Base-by-base conservation (phyloP, 2,113 vertebrate genomes). In the Saccopteryx leptura region DNA sequence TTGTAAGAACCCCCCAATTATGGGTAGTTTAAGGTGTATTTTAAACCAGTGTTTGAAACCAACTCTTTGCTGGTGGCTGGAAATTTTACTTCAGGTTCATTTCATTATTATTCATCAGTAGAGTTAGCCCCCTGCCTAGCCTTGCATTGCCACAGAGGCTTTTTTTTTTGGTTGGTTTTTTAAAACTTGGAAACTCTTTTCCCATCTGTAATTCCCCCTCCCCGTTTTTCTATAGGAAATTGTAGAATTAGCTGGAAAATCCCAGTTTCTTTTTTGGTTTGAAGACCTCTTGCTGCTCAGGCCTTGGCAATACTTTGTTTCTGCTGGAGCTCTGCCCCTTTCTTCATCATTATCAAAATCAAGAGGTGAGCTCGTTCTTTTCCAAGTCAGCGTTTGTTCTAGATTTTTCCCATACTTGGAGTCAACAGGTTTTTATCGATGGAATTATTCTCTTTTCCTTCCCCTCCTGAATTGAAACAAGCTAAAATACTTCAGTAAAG, bases 1-100 rank as follows among this genome's bases (percentile, higher is more conserved):
- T 72, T 90, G 7, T 69, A 95, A 89, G 28, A 46, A 31, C 72
- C 21, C 46, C 71, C 69, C 79, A 66, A 93, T 80, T 85, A 76
- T 60, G n/a, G 31, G 54, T 88, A 72, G 17, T 39, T 96, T 84
- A n/a, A 69, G 6, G 80, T 71, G 48, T 93, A 90, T 81, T 60
- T 72, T 19, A n/a, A 61, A 63, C 15, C 7, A 39, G 28, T 94
- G 13, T 91, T n/a, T 79, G 54, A 86, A 86, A 83, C 61, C 72
- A 78, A 5, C 28, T 54, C 23, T 76, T 88, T 54, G 15, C 50
- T 58, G 86, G 50, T 82, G 68, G 26, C 28, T 86, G 9, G 61
- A 31, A 94, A 78, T 90, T 39, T 76, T 68, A 86, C 50, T 48
- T 46, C 68, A 76, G 71, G 52, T 89, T 94, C 48, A 65, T 78